Conservation (phyloP, 2,888 invertebrate genomes). For the Troides oblongomaculatus region DNA sequence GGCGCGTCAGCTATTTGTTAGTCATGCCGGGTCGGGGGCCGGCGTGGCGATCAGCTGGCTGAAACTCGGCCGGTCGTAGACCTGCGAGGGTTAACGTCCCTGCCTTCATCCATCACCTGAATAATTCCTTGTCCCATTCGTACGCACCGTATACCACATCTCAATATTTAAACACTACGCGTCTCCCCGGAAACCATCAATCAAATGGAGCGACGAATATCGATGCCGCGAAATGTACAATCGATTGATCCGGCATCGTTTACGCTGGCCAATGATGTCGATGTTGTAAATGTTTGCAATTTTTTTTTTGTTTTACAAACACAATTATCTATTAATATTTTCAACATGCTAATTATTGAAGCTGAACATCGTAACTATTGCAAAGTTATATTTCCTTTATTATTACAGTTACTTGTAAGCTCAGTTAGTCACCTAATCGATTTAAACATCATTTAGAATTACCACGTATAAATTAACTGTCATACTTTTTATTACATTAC, state of each 20-base stretch:
- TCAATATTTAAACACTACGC: slow-evolving; percentile 60
- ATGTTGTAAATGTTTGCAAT: not conserved
- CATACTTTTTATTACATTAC: too few relatives aligned
- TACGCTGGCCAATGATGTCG: slow-evolving; percentile 43
- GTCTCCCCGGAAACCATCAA: slow-evolving; percentile 65
- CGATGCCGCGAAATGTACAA: slow-evolving; percentile 42
- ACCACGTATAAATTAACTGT: too few relatives aligned
- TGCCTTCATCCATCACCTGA: slow-evolving; percentile 60
- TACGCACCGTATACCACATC: slow-evolving; percentile 65
- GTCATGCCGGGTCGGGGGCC: slow-evolving; percentile 44
- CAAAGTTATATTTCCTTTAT: too few relatives aligned
- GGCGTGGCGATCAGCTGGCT: slow-evolving; percentile 66
- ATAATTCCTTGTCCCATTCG: slow-evolving; percentile 71
- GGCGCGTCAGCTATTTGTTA: slow-evolving; percentile 49
- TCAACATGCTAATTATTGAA: too few relatives aligned
- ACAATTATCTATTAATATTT: too few relatives aligned
- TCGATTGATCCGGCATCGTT: slow-evolving; percentile 38
- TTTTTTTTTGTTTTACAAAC: not conserved
- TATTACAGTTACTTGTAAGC: too few relatives aligned
- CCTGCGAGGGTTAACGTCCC: slow-evolving; percentile 65
- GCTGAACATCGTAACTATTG: too few relatives aligned
- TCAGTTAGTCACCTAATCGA: too few relatives aligned
- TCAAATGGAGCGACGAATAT: slow-evolving; percentile 38
- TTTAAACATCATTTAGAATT: too few relatives aligned
- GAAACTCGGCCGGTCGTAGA: slow-evolving; percentile 74